phyloP scores from a whole-genome alignment of 2,888 invertebrate species.

The Plebejus melissa region DNA sequence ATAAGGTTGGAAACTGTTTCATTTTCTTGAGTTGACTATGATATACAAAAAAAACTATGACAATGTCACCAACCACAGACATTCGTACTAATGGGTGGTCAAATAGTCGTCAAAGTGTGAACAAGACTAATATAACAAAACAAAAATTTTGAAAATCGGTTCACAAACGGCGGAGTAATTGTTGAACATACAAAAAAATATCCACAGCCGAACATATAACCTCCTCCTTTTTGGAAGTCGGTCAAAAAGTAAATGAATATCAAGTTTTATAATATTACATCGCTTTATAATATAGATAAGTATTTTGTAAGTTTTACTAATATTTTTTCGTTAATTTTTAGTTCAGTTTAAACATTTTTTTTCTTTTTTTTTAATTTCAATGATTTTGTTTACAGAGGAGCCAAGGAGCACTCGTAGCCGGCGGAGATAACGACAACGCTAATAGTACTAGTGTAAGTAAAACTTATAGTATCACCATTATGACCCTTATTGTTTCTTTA shows the following conservation, averaged over 20 bases:
- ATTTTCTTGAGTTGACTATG: not conserved
- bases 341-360: too few species aligned
- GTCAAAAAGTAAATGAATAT: not conserved
- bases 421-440: constrained; percentile 2
- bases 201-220: too few species aligned
- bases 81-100: not conserved
- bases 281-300: not conserved
- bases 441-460: not conserved
- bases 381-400: constrained; percentile 10
- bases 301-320: not conserved
- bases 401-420: constrained; percentile 6
- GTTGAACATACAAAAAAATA: too few species aligned
- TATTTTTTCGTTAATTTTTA: not conserved
- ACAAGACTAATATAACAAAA: not conserved
- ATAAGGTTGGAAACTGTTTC: not conserved
- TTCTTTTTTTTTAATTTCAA: not conserved
- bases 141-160: too few species aligned
- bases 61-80: not conserved
- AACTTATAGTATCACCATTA: not conserved
- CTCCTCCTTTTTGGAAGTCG: too few species aligned
- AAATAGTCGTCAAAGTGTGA: not conserved
- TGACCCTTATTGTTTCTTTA: too few species aligned
- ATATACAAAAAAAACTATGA: not conserved
- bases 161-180: too few species aligned
- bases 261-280: not conserved